phyloP scores from a whole-genome alignment of 2,113 vertebrate species.

The Cercocebus atys region DNA sequence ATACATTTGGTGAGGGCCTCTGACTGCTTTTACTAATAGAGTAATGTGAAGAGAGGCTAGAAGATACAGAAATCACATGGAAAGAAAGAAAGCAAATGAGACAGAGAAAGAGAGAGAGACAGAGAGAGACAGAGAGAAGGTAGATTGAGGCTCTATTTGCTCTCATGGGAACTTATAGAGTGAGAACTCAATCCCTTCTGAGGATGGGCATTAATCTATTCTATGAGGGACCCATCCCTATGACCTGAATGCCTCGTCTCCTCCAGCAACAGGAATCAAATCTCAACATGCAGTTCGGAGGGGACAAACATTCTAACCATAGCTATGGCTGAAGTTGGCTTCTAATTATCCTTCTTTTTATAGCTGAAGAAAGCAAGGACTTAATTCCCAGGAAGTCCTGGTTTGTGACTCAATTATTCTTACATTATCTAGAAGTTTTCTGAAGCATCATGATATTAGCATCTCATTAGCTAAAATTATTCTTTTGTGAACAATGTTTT shows the following conservation, averaged over 20 bases:
- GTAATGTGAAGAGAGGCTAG: not conserved
- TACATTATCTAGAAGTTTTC: not conserved
- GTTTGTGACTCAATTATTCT: not conserved
- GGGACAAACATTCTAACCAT: not conserved
- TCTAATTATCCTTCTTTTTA: not conserved
- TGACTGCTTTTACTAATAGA: not conserved
- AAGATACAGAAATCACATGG: not conserved
- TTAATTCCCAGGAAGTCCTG: not conserved
- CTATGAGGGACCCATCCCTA: not conserved
- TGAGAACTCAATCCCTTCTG: not conserved
- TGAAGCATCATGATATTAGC: not conserved
- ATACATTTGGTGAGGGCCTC: not conserved
- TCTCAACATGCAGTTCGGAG: not conserved
- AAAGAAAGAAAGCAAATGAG: not conserved
- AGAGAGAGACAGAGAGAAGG: too few species aligned
- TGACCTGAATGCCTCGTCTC: not conserved
- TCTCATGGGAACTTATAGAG: not conserved
- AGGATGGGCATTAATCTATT: not conserved
- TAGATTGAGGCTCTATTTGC: not conserved
- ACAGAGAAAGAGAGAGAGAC: too few species aligned
- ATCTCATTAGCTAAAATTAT: not conserved
- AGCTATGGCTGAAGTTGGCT: not conserved
- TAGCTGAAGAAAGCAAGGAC: not conserved
- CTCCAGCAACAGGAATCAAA: not conserved
- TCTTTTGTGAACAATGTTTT: not conserved